Conservation (phyloP, 2,113 vertebrate species). For the Empidonax alnorum region DNA sequence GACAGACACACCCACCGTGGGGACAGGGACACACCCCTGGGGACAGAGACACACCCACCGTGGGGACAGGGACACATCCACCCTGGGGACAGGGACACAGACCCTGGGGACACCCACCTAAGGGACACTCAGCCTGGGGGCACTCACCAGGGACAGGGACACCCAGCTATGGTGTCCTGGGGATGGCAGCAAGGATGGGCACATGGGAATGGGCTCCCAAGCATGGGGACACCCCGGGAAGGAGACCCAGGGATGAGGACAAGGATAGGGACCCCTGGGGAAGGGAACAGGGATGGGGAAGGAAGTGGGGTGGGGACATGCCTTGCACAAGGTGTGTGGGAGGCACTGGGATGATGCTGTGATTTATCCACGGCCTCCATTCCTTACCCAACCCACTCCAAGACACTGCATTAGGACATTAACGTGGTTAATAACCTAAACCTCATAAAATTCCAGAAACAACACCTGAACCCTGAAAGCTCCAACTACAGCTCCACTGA, state of each 20-base stretch:
- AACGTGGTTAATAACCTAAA: neutral
- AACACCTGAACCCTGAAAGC: neutral
- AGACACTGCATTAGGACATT: neutral
- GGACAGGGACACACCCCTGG: no score
- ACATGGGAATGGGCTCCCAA: neutral
- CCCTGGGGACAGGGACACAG: no score
- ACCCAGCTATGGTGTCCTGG: fast-evolving
- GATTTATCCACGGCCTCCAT: neutral
- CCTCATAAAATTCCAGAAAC: neutral
- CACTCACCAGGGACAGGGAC: neutral
- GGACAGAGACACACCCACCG: neutral
- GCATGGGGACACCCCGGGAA: neutral
- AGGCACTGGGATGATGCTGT: neutral
- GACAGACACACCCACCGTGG: neutral
- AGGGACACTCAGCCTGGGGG: neutral
- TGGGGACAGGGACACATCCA: neutral
- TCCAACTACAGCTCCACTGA: neutral
- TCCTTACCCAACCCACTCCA: neutral
- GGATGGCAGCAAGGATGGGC: neutral
- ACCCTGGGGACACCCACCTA: neutral
- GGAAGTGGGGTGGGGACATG: neutral
- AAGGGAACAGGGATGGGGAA: neutral
- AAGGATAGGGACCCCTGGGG: neutral
- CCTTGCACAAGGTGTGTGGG: neutral
- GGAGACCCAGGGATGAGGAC: neutral